Percentiles rank a stretch among this genome's conserved stretches.
phyloP scores from a whole-genome alignment of 1,140 invertebrate species.

The Colletes latitarsis region DNA sequence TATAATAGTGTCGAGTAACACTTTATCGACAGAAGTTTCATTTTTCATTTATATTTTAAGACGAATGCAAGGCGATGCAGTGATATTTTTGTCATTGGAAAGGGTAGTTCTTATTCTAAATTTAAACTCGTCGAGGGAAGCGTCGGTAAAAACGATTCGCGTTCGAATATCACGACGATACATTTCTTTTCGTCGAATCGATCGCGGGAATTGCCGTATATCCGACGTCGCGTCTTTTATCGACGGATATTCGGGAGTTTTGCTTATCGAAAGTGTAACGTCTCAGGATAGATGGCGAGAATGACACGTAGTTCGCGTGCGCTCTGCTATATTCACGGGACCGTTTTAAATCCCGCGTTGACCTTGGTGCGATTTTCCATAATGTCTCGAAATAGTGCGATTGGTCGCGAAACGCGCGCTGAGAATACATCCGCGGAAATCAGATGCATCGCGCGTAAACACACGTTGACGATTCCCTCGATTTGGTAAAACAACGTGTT shows the following conservation, averaged over 20 bases:
- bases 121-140: no score
- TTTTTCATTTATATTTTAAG: no score
- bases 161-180: background rate
- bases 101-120: no score
- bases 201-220: background rate
- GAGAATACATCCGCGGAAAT: background rate
- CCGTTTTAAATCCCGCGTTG: constrained; percentile 17
- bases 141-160: background rate
- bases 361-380: constrained; percentile 45
- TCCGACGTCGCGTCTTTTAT: constrained; percentile 2
- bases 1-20: no score
- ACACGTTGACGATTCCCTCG: constrained; percentile 17
- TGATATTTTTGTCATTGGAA: no score
- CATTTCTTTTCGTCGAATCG: no score
- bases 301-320: background rate
- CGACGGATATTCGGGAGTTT: background rate
- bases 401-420: background rate
- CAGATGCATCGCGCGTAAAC: constrained; percentile 2
- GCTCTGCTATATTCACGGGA: background rate
- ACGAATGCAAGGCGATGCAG: no score
- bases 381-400: constrained; percentile 59
- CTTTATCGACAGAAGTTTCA: no score
- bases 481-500: no score
- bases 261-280: background rate
- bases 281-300: constrained; percentile 26